Evolutionary conservation across 2,888 invertebrate species (phyloP), one percentile per base, ranked within the genome.

Genomic region (Charanyca ferruginea): DNA sequence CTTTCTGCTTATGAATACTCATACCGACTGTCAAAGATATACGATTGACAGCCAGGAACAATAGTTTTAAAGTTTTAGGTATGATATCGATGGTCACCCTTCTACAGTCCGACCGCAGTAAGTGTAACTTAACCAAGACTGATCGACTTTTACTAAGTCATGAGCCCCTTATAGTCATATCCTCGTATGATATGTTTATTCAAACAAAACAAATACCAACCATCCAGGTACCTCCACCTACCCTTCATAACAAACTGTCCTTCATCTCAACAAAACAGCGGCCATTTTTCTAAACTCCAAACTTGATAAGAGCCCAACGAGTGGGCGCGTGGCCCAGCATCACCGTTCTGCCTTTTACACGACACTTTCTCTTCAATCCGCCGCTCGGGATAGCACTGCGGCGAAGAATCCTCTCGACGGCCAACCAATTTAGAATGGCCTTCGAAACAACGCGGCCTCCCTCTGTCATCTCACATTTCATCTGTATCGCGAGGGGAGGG

Each of bases 341-440:
- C 71, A 62, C 59, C 65, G 47, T 71, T 77, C 80, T 82, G 64
- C 73, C 82, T 81, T 83, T 83, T 85, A 82, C 65, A 23, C 59
- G 66, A 75, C 80, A 80, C 80, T 85, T 83, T 80, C 61, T 69
- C 77, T 77, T 73, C 75, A 77, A 78, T 74, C 72, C 73, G 52
- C 68, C 70, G 70, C 78, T 71, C 70, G 75, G 75, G 78, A 80
- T 77, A 83, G 78, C 72, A 78, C 77, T 64, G 73, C 74, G 61
- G 76, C 68, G 75, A 80, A 69, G 77, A 81, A 81, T 79, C 79
- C 79, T 75, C 83, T 82, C 62, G 65, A 65, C 62, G 38, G 38
- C 60, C 60, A 71, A 70, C 87, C 83, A 87, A 70, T 79, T 68
- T 81, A 74, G 45, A 22, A 38, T 66, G 84, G 66, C 45, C 86